A percentile compares a stretch with the other conserved stretches of the same genome.
phyloP scores from a whole-genome alignment of 2,888 invertebrate species.

The Lucinisca nassula region DNA sequence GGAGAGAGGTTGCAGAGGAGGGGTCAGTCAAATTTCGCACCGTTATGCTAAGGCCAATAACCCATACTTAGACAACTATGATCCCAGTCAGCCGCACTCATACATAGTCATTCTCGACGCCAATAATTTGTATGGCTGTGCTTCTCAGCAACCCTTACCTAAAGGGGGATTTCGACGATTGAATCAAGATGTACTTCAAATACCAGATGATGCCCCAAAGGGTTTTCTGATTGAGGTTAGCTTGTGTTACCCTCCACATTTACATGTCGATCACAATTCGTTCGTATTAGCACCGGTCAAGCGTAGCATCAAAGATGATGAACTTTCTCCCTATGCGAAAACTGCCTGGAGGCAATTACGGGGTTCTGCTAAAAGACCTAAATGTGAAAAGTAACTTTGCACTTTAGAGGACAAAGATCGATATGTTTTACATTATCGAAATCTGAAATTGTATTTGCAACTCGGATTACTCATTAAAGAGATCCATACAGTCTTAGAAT shows the following conservation, averaged over 20 bases:
- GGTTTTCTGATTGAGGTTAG: too few relatives aligned
- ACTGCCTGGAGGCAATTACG: conserved; percentile 28
- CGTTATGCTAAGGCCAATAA: conserved; percentile 79
- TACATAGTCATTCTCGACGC: conserved; percentile 34
- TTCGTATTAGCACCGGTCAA: too few relatives aligned
- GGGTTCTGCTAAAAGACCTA: too few relatives aligned
- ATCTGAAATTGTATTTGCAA: neutral
- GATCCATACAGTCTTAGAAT: too few relatives aligned
- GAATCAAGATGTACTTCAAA: neutral
- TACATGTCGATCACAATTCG: conserved; percentile 82
- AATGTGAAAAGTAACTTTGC: too few relatives aligned
- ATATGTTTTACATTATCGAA: conserved; percentile 13
- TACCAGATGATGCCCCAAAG: too few relatives aligned
- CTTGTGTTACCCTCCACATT: too few relatives aligned
- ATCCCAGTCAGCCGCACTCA: conserved; percentile 23
- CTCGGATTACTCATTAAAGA: too few relatives aligned
- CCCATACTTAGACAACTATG: conserved; percentile 62
- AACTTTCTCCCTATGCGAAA: conserved; percentile 37
- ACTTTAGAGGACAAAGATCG: conserved; percentile 8
- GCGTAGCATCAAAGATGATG: neutral
- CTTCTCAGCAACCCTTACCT: conserved; percentile 14
- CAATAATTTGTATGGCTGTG: conserved; percentile 37
- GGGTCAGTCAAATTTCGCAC: conserved; percentile 65
- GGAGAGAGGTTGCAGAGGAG: conserved; percentile 60
- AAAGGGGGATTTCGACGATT: conserved; percentile 30